Conservation (phyloP, 1,140 invertebrate genomes). For the Rhynchophorus ferrugineus region DNA sequence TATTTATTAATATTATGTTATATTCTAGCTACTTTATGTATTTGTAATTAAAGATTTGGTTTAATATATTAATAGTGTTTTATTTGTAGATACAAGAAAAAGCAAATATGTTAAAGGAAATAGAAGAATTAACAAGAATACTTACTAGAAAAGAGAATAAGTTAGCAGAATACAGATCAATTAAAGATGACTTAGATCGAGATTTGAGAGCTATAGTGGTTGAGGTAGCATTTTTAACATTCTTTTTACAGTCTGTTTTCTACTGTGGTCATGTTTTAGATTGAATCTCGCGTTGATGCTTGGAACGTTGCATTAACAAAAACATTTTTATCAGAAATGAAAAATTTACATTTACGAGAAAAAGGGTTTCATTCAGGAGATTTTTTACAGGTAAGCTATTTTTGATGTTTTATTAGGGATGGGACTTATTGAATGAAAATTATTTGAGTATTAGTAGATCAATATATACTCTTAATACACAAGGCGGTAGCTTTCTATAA, state of each 20-base stretch:
- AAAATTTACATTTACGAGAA: not conserved
- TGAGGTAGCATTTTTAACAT: not conserved
- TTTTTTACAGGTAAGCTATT: slow-evolving; percentile 2
- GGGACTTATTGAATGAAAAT: too few species aligned
- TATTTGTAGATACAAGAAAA: too few species aligned
- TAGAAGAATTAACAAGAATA: slow-evolving; percentile 1
- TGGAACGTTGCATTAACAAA: slow-evolving; percentile 4
- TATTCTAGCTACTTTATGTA: too few species aligned
- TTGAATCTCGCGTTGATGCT: not conserved
- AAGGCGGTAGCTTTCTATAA: too few species aligned
- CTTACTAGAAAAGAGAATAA: slow-evolving; percentile 2
- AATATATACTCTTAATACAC: too few species aligned
- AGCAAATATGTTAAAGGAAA: not conserved
- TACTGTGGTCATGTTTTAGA: not conserved
- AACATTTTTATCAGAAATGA: slow-evolving; percentile 3
- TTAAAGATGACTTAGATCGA: slow-evolving; percentile 4
- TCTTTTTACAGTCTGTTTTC: not conserved
- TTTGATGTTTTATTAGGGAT: too few species aligned
- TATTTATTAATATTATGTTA: too few species aligned
- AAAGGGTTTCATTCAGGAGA: slow-evolving; percentile 3
- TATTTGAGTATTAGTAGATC: too few species aligned
- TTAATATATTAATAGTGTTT: too few species aligned
- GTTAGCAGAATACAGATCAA: not conserved
- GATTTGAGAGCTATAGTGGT: not conserved
- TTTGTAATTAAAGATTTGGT: too few species aligned